Conservation (phyloP, 1,140 invertebrate species). For the Drosophila chauvacae region DNA sequence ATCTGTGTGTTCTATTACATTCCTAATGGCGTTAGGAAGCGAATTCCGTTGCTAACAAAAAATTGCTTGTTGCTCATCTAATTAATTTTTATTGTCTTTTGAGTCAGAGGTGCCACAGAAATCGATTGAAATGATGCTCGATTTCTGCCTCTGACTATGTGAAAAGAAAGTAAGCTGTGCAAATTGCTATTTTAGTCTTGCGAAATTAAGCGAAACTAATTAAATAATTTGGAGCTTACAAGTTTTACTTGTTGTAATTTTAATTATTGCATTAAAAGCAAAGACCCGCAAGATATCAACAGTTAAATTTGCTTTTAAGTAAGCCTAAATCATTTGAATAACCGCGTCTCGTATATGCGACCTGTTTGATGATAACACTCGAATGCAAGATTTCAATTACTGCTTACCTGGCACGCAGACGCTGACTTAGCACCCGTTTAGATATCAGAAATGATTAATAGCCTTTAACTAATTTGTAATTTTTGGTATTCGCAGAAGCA, state of each 20-base stretch:
- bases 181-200: neutral
- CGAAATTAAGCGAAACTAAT: neutral
- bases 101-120: neutral
- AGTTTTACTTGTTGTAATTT: neutral
- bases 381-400: slow-evolving; percentile 32
- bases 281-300: too few species aligned
- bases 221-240: neutral
- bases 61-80: neutral
- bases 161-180: neutral
- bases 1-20: neutral
- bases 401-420: slow-evolving; percentile 56
- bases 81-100: neutral
- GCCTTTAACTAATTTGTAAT: neutral
- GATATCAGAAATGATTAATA: neutral
- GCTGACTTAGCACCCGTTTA: slow-evolving; percentile 22
- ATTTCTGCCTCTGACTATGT: too few species aligned
- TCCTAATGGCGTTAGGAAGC: neutral
- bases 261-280: too few species aligned
- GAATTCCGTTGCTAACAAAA: neutral
- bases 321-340: neutral
- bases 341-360: slow-evolving; percentile 6
- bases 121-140: too few species aligned
- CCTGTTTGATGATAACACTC: slow-evolving; percentile 24
- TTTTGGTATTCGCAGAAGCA: slow-evolving; percentile 49
- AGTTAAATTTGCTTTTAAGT: too few species aligned